Percentiles rank a stretch among this genome's conserved stretches.
Conservation (phyloP, 2,113 vertebrate species). For the Micromys minutus region DNA sequence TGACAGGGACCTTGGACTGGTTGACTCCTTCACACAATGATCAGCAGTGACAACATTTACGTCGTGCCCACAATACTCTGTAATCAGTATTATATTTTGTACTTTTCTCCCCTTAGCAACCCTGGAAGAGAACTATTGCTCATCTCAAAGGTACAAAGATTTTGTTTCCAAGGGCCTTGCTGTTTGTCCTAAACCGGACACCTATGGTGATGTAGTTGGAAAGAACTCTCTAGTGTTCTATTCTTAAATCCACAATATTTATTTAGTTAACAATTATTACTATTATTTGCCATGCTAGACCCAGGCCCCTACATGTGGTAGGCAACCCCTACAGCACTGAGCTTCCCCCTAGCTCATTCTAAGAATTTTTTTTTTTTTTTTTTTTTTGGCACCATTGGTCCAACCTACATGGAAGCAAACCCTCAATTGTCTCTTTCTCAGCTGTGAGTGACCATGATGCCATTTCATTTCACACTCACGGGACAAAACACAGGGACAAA, state of each 20-base stretch:
- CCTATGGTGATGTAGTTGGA: background rate
- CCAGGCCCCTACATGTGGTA: background rate
- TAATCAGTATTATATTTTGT: background rate
- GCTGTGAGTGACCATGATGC: background rate
- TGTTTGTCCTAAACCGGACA: background rate
- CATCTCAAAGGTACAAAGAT: background rate
- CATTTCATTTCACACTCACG: slow-evolving; percentile 24
- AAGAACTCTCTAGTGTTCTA: background rate
- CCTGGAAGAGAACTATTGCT: background rate
- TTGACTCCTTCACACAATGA: slow-evolving; percentile 9
- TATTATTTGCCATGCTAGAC: background rate
- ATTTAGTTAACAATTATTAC: background rate
- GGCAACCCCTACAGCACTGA: background rate
- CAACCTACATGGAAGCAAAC: background rate
- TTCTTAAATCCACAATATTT: background rate
- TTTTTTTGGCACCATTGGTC: background rate
- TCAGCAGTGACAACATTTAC: background rate
- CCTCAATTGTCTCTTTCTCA: background rate
- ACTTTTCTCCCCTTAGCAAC: background rate
- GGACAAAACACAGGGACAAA: no score
- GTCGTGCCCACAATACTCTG: background rate
- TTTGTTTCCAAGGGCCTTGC: background rate
- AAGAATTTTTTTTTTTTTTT: background rate
- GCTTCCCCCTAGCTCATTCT: no score
- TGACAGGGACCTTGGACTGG: background rate